A percentile compares a stretch with the other conserved stretches of the same genome.
Evolutionary conservation across 2,888 invertebrate genomes (phyloP).

Genomic region (Sisyra terminalis): DNA sequence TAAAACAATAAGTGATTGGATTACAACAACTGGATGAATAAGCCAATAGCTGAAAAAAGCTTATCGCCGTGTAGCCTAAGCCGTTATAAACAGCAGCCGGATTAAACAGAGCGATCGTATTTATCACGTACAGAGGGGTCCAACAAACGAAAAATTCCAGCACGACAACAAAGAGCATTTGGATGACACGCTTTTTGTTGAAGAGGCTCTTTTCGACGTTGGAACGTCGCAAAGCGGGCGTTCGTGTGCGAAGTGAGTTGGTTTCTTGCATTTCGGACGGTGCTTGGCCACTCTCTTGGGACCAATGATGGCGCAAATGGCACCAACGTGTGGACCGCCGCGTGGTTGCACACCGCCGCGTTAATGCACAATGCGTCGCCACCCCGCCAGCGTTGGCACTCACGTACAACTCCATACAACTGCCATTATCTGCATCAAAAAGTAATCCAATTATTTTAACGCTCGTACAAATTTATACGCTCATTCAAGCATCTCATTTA

Average conservation of each 20-base stretch:
- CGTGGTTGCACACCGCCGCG: too few species aligned
- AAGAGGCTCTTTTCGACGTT: constrained; percentile 31
- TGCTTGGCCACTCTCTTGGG: constrained; percentile 17
- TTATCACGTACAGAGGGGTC: constrained; percentile 44
- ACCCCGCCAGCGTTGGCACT: constrained; percentile 22
- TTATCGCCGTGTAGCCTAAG: constrained; percentile 31
- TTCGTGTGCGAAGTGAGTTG: constrained; percentile 14
- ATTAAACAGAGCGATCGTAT: constrained; percentile 37
- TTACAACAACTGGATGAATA: constrained; percentile 47
- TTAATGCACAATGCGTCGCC: too few species aligned
- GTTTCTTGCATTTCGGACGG: constrained; percentile 12
- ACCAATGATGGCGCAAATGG: constrained; percentile 21
- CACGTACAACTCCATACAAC: constrained; percentile 28
- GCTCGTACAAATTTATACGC: neutral
- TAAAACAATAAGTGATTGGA: constrained; percentile 53
- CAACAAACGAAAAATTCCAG: constrained; percentile 56
- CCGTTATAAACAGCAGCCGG: constrained; percentile 29
- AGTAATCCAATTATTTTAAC: too few species aligned
- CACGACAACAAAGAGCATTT: constrained; percentile 50
- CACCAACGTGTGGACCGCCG: constrained; percentile 13
- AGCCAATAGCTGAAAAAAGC: constrained; percentile 37
- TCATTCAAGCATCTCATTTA: neutral
- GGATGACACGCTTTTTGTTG: constrained; percentile 33
- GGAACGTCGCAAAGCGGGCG: constrained; percentile 21
- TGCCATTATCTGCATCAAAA: constrained; percentile 20